These are phyloP conservation scores for Sternotherus odoratus DNA, from an alignment of 2,797 vertebrate genomes.

Conservation along the genomic window DNA sequence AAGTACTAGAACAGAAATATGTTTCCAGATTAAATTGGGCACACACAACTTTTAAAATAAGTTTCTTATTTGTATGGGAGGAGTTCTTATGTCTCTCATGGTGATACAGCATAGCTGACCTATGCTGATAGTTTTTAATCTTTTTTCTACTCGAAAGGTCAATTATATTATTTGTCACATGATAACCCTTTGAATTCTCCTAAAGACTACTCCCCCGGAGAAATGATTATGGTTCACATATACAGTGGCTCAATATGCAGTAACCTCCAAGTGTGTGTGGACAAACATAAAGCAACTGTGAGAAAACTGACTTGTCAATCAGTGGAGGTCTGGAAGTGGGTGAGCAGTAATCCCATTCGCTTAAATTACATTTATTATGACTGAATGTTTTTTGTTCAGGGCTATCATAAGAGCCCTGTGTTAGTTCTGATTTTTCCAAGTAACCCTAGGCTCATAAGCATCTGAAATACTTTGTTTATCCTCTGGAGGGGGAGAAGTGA, in stretches of 20 bases:
- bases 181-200: background rate
- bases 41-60: background rate
- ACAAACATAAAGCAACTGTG: background rate
- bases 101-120: background rate
- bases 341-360: background rate
- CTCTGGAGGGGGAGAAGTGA: background rate
- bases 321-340: background rate
- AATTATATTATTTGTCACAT: background rate
- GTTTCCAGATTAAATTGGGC: background rate
- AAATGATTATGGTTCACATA: background rate
- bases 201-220: background rate
- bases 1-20: conserved; percentile 16
- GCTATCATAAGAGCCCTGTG: background rate
- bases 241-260: background rate
- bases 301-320: background rate
- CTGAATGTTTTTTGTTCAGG: background rate
- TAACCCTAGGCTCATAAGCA: background rate
- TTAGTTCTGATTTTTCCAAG: background rate
- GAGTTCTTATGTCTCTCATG: background rate
- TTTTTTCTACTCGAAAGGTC: background rate
- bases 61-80: background rate
- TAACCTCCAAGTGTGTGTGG: background rate
- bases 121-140: background rate
- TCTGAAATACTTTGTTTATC: background rate
- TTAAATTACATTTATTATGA: background rate